phyloP scores from a whole-genome alignment of 2,888 invertebrate species.

The Polyommatus icarus region DNA sequence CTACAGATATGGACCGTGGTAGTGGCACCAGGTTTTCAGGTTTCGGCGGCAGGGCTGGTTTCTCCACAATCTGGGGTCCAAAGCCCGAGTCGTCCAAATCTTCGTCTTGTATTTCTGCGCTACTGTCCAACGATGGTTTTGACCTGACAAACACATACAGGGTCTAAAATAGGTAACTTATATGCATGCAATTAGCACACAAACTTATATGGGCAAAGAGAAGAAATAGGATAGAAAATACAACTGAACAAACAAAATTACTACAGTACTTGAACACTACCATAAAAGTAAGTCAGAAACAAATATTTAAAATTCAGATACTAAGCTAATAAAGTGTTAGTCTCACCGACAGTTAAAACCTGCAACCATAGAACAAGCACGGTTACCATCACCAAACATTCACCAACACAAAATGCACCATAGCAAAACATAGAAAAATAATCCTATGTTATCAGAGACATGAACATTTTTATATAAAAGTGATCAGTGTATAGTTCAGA shows the following conservation, averaged over 20 bases:
- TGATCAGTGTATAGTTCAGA: neutral
- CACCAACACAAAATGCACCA: neutral
- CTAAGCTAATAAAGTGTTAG: neutral
- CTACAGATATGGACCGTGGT: constrained; percentile 41
- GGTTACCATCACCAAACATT: neutral
- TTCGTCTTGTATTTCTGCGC: constrained; percentile 35
- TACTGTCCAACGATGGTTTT: constrained; percentile 37
- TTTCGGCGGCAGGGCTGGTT: constrained; percentile 62
- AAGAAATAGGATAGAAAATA: neutral
- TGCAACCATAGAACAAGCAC: neutral
- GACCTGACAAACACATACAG: constrained; percentile 15
- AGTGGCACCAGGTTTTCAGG: constrained; percentile 51
- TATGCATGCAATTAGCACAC: neutral
- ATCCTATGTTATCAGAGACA: neutral
- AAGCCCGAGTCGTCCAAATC: constrained; percentile 45
- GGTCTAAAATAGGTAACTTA: neutral
- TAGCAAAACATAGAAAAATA: neutral
- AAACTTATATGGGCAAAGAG: neutral
- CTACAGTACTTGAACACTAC: neutral
- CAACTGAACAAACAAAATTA: neutral
- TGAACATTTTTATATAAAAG: neutral
- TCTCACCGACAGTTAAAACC: neutral
- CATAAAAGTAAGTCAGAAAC: neutral
- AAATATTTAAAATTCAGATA: neutral
- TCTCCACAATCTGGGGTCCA: constrained; percentile 46